These are phyloP conservation scores for Etia nguti DNA, from an alignment of 2,113 vertebrate genomes.

Conservation along the genomic window DNA sequence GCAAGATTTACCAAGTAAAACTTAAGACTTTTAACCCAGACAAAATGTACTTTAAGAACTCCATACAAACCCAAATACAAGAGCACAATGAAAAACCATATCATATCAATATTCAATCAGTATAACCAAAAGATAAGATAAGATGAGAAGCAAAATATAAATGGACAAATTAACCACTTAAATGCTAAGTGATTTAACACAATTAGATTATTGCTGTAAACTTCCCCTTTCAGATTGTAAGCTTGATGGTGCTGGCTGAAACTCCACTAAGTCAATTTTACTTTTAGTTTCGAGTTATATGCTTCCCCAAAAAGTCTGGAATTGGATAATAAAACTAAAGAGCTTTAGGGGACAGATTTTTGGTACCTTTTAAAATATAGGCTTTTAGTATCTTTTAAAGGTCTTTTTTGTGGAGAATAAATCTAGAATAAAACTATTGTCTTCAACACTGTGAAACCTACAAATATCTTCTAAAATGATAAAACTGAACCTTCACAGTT, in stretches of 20 bases:
- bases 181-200: background rate
- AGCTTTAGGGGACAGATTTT: background rate
- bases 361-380: background rate
- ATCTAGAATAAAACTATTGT: background rate
- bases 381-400: background rate
- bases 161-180: background rate
- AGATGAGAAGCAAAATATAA: background rate
- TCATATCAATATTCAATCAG: background rate
- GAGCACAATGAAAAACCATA: background rate
- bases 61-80: background rate
- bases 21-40: background rate
- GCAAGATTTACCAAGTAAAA: background rate
- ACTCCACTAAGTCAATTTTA: background rate
- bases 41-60: background rate
- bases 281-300: background rate
- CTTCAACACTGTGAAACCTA: background rate
- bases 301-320: background rate
- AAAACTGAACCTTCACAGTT: background rate
- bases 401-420: background rate
- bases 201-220: background rate
- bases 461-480: background rate
- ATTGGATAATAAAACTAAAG: background rate
- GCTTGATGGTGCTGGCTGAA: background rate
- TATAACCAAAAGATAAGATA: background rate
- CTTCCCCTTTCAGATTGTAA: background rate